Percentiles rank a stretch among this genome's conserved stretches.
These are phyloP conservation scores for Apteryx owenii DNA, from an alignment of 2,113 vertebrate species.

Conservation along the genomic window DNA sequence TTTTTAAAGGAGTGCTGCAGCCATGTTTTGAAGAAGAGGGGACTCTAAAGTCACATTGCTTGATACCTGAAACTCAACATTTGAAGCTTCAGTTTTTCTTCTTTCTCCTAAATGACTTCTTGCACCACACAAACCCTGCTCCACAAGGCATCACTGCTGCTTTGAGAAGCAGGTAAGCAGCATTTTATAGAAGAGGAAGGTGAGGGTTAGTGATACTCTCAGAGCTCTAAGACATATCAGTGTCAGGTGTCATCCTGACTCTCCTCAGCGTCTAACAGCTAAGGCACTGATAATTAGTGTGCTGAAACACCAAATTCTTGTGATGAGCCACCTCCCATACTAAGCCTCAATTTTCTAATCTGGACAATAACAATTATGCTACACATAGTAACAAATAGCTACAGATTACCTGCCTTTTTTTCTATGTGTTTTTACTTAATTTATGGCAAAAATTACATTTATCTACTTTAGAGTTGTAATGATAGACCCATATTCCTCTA, in stretches of 20 bases:
- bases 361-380: background rate
- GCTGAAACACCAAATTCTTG: background rate
- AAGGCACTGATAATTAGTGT: background rate
- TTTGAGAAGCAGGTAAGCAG: background rate
- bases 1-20: background rate
- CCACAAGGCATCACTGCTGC: background rate
- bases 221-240: background rate
- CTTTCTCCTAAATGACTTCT: background rate
- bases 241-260: too few relatives aligned
- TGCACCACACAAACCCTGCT: background rate
- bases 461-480: background rate
- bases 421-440: background rate
- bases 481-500: background rate
- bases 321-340: background rate
- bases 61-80: background rate
- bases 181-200: background rate
- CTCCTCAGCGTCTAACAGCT: background rate
- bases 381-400: background rate
- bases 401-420: background rate
- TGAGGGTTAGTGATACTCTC: background rate
- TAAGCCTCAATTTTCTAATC: background rate
- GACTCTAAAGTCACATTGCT: background rate
- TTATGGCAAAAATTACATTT: background rate
- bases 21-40: background rate
- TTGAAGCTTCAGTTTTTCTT: background rate